Percentiles rank a stretch among this genome's conserved stretches.
These are phyloP conservation scores for Malurus alboscapulatus DNA, from an alignment of 2,113 vertebrate genomes.

Conservation along the genomic window DNA sequence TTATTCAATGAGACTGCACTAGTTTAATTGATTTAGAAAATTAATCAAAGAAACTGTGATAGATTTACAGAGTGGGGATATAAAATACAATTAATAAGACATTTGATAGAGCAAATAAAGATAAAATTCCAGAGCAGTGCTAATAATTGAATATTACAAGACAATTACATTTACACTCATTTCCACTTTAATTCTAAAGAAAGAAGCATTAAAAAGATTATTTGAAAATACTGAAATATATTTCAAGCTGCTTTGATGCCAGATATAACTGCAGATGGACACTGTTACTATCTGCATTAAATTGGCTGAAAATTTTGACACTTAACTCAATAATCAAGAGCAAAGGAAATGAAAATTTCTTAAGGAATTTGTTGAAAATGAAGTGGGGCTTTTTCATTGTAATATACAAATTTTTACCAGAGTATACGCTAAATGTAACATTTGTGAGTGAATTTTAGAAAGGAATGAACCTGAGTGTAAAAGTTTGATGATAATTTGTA, in stretches of 20 bases:
- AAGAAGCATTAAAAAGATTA: background rate
- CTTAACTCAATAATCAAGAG: background rate
- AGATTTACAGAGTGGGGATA: background rate
- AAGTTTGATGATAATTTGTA: background rate
- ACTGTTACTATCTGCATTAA: background rate
- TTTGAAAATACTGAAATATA: background rate
- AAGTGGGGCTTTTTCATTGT: background rate
- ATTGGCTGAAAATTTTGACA: background rate
- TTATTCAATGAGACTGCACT: background rate
- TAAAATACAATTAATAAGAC: constrained; percentile 44
- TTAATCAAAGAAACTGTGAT: constrained; percentile 19
- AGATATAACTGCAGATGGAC: background rate
- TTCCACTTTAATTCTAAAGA: background rate
- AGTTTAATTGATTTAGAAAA: constrained; percentile 34
- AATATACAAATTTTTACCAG: background rate
- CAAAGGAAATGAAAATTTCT: background rate
- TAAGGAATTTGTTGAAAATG: background rate
- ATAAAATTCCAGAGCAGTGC: constrained; percentile 23
- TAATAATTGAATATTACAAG: constrained; percentile 46
- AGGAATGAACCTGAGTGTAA: background rate
- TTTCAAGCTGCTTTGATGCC: background rate
- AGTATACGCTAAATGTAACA: background rate
- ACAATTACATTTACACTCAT: background rate
- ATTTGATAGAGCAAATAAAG: constrained; percentile 60
- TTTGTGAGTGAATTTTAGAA: background rate